A percentile compares a stretch with the other conserved stretches of the same genome.
These are phyloP conservation scores for Zeugodacus cucurbitae DNA, from an alignment of 1,140 invertebrate genomes.

Conservation along the genomic window DNA sequence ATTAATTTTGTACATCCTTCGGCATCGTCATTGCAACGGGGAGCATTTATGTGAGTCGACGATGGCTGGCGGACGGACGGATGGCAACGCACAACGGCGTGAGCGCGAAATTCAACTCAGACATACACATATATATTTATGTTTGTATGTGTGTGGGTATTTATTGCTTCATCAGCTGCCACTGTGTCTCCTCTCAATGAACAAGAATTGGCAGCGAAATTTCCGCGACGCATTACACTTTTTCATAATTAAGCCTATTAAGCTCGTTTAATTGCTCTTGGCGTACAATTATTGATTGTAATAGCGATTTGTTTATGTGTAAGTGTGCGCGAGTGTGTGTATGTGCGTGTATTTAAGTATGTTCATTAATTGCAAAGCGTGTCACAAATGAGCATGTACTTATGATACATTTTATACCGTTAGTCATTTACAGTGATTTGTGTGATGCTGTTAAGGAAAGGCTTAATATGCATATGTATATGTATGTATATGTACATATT, in stretches of 20 bases:
- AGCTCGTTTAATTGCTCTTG: background rate
- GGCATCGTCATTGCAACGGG: background rate
- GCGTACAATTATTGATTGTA: background rate
- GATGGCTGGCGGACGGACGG: background rate
- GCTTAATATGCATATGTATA: background rate
- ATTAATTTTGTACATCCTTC: conserved; percentile 11
- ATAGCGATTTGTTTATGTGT: background rate
- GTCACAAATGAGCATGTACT: background rate
- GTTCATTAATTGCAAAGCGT: background rate
- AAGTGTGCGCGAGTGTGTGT: no score
- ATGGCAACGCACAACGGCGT: background rate
- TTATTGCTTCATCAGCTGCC: background rate
- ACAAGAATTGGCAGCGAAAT: background rate
- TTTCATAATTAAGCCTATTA: conserved; percentile 28
- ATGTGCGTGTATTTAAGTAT: background rate
- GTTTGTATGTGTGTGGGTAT: background rate
- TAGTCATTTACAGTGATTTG: background rate
- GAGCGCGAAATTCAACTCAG: no score
- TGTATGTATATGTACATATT: no score
- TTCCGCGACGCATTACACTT: background rate
- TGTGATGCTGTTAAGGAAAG: background rate
- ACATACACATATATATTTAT: background rate
- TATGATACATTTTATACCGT: background rate
- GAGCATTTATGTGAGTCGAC: background rate
- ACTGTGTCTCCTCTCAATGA: background rate